These are phyloP conservation scores for Podarcis lilfordi DNA, from an alignment of 2,797 vertebrate genomes.

Conservation along the genomic window DNA sequence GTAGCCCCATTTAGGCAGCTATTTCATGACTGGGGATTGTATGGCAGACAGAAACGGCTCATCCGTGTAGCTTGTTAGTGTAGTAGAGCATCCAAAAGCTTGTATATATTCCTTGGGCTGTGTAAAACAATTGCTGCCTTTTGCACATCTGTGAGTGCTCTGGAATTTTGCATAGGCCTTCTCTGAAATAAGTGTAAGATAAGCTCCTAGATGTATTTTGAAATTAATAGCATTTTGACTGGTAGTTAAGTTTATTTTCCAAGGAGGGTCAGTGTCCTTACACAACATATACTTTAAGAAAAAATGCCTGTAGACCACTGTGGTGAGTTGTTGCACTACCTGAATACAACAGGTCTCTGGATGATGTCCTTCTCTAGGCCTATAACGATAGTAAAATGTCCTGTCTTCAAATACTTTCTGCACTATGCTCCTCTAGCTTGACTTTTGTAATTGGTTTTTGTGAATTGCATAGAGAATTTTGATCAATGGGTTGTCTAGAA, in stretches of 20 bases:
- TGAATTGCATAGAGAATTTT: background rate
- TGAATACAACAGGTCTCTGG: too few relatives aligned
- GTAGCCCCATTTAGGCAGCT: background rate
- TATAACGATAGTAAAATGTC: background rate
- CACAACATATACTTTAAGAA: too few relatives aligned
- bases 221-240: background rate
- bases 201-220: background rate
- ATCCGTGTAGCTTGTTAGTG: too few relatives aligned
- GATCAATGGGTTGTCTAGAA: background rate
- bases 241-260: background rate
- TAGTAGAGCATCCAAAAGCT: background rate
- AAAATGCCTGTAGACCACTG: too few relatives aligned
- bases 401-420: background rate
- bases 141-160: background rate
- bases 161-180: background rate
- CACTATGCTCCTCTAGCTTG: background rate
- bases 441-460: constrained; percentile 4
- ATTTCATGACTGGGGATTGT: background rate
- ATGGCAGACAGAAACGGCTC: background rate
- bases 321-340: too few relatives aligned
- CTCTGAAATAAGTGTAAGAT: background rate
- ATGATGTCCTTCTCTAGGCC: too few relatives aligned
- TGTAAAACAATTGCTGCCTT: background rate
- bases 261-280: too few relatives aligned
- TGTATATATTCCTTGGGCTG: too few relatives aligned